phyloP scores from a whole-genome alignment of 2,113 vertebrate genomes.

The Leucopsar rothschildi region DNA sequence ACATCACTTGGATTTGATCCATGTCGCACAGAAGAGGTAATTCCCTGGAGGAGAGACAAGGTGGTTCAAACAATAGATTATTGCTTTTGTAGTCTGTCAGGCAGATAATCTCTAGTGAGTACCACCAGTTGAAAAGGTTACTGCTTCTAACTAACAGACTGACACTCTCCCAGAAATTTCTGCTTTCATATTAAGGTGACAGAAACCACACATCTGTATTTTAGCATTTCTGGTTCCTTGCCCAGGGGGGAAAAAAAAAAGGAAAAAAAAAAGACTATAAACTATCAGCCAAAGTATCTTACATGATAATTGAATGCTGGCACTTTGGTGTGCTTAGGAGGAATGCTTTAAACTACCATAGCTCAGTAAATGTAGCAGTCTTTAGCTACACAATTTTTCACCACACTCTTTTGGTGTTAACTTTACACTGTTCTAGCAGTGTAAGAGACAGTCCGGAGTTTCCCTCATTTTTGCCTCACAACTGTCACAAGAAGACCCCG shows the following conservation, averaged over 20 bases:
- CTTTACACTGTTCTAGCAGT: background rate
- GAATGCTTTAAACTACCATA: background rate
- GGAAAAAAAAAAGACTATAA: background rate
- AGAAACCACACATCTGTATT: background rate
- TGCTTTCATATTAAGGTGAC: background rate
- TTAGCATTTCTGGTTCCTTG: background rate
- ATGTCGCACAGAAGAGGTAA: background rate
- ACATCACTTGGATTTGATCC: background rate
- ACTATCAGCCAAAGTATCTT: background rate
- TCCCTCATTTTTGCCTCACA: no score
- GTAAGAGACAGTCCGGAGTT: no score
- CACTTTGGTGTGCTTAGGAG: background rate
- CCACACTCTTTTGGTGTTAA: background rate
- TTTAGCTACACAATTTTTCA: background rate
- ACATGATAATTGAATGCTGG: background rate
- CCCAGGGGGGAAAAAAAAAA: background rate
- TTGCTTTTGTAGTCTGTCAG: background rate
- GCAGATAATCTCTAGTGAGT: background rate
- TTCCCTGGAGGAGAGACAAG: background rate
- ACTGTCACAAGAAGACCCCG: no score
- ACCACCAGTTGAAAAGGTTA: background rate
- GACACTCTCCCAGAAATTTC: background rate
- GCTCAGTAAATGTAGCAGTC: background rate
- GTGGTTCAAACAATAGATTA: background rate
- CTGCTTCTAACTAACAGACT: background rate